Base-by-base conservation (phyloP, 2,113 vertebrate genomes). In the Siniperca knerii region DNA sequence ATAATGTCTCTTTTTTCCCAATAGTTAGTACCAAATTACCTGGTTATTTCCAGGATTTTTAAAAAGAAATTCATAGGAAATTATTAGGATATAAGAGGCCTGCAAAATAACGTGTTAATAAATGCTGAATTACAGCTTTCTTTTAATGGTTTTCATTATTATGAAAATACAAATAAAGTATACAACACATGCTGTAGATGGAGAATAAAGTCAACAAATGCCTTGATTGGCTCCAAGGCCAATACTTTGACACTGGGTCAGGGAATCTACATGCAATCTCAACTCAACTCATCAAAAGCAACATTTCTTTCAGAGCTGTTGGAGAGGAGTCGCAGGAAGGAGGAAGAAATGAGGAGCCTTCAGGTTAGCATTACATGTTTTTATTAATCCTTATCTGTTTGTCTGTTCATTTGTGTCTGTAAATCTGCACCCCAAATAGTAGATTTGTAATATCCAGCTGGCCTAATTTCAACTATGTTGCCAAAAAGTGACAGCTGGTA, bases 341-440 rank as follows among this genome's bases (percentile, higher is more conserved):
- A 98, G 69, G 97, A 98, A 80, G 97, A 98, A 92, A 95, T 97
- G 93, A 95, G 94, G 87, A 94, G 93, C 88, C 92, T 99, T 15
- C 97, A 98, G 97, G 98, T 99, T 89, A 90, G 81, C 65, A 46
- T 75, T 25, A 20, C 52, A 11, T 10, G 8, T 75, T 52, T 83
- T 75, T 55, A 75, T 55, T 81, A 46, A 83, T 84, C 68, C 54
- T 35, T 46, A 48, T 79, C 15, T 52, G 21, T 77, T 60, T 40
- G 29, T 33, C 15, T 79, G 23, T 35, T 54, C 20, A 48, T 71
- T 64, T 77, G 18, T 67, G 65, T 62, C 42, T 75, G 54, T 54
- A 57, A 35, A 29, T 23, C 25, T 75, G 42, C 84, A 55, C 15
- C 46, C 3, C 48, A 13, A 42, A 58, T 21, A 18, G 21, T 8